These are phyloP conservation scores for Cossypha polioptera DNA, from an alignment of 2,797 vertebrate genomes.

Conservation along the genomic window DNA sequence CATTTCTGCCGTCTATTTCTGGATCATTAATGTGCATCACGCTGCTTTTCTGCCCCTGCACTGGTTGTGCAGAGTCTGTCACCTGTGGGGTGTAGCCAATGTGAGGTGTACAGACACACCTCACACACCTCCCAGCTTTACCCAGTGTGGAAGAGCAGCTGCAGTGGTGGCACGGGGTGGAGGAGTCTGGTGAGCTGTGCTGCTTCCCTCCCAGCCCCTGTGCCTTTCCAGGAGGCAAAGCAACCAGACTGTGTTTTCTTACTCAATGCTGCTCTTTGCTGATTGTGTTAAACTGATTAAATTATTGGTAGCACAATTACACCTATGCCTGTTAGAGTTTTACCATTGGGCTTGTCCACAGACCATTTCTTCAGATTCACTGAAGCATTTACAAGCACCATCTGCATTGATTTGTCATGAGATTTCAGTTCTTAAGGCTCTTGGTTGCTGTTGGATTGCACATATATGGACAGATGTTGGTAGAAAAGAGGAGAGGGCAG, in stretches of 20 bases:
- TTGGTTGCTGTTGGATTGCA: not conserved
- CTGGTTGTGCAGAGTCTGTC: too few relatives aligned
- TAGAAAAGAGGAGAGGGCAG: not conserved
- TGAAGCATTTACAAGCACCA: not conserved
- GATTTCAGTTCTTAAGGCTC: not conserved
- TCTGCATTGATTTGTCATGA: accelerated
- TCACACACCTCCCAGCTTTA: not conserved
- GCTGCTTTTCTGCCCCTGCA: not conserved
- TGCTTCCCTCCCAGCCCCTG: not conserved
- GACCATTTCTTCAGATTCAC: not conserved
- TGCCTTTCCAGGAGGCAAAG: not conserved
- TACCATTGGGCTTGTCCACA: not conserved
- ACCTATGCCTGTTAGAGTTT: not conserved
- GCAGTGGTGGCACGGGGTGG: accelerated
- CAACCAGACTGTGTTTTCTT: accelerated
- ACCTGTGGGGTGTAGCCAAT: too few relatives aligned
- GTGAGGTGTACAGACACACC: not conserved
- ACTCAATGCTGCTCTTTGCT: not conserved
- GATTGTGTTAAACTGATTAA: not conserved
- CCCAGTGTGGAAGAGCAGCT: not conserved
- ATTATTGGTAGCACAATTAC: not conserved
- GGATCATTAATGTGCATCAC: not conserved
- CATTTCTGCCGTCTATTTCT: accelerated
- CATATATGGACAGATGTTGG: not conserved
- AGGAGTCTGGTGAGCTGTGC: not conserved